These are phyloP conservation scores for Trachymyrmex cornetzi DNA, from an alignment of 1,140 invertebrate genomes.

Conservation along the genomic window DNA sequence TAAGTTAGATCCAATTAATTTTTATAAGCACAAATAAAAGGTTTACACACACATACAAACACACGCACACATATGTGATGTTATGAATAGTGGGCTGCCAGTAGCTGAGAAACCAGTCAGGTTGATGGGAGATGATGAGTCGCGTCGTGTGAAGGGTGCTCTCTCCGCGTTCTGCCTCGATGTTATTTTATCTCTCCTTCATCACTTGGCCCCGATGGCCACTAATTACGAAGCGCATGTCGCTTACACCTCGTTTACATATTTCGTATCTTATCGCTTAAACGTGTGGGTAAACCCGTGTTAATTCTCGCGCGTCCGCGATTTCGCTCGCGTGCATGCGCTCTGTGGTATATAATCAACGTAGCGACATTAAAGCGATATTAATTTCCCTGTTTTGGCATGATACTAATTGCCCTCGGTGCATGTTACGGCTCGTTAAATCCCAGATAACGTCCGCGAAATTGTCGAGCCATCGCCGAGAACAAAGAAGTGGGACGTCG, in stretches of 20 bases:
- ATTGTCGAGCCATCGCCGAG: conserved; percentile 56
- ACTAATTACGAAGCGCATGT: conserved; percentile 75
- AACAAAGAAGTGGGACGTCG: conserved; percentile 67
- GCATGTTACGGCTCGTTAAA: conserved; percentile 55
- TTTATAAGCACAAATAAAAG: not conserved
- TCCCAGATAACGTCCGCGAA: conserved; percentile 56
- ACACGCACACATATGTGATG: not conserved
- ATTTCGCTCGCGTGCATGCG: conserved; percentile 45
- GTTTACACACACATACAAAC: not conserved
- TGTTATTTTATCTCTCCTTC: conserved; percentile 62
- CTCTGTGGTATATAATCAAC: conserved; percentile 38
- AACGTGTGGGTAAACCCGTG: conserved; percentile 41
- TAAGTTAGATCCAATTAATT: conserved; percentile 12
- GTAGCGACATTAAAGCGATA: conserved; percentile 47
- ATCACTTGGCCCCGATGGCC: conserved; percentile 66
- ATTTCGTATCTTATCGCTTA: conserved; percentile 73
- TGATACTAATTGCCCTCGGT: conserved; percentile 46
- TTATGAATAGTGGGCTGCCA: conserved; percentile 56
- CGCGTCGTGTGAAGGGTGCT: conserved; percentile 62
- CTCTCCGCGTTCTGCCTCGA: conserved; percentile 11
- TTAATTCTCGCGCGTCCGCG: conserved; percentile 66
- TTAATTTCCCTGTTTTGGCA: conserved; percentile 52
- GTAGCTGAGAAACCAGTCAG: conserved; percentile 71
- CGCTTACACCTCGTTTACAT: conserved; percentile 78
- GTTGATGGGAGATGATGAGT: conserved; percentile 54